Percentiles rank a stretch among this genome's conserved stretches.
These are phyloP conservation scores for Teleopsis dalmanni DNA, from an alignment of 1,140 invertebrate genomes.

Conservation along the genomic window DNA sequence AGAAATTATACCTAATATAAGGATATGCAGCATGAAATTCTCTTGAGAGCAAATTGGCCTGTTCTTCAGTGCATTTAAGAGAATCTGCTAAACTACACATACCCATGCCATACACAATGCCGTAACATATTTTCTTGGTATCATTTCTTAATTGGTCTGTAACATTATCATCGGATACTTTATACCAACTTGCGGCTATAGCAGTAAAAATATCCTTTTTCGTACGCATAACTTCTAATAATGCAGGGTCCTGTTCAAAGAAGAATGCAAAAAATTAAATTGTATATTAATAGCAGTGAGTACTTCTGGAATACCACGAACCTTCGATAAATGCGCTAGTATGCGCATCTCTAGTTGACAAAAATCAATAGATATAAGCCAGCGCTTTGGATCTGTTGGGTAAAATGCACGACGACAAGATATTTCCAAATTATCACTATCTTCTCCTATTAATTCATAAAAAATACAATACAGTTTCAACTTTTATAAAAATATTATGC, in stretches of 20 bases:
- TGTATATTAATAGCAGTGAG: background rate
- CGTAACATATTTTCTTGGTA: constrained; percentile 93
- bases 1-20: constrained; percentile 46
- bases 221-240: constrained; percentile 63
- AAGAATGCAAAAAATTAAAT: background rate
- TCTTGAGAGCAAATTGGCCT: constrained; percentile 72
- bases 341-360: constrained; percentile 92
- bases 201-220: constrained; percentile 78
- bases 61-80: constrained; percentile 68
- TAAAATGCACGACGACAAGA: constrained; percentile 61
- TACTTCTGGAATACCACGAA: too few species aligned
- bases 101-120: constrained; percentile 97
- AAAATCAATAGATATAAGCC: constrained; percentile 87
- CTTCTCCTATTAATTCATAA: background rate
- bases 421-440: constrained; percentile 17
- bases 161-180: constrained; percentile 56
- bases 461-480: background rate
- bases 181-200: constrained; percentile 79
- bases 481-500: background rate
- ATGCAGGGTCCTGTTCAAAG: constrained; percentile 53
- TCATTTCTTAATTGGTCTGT: constrained; percentile 66
- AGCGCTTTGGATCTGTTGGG: constrained; percentile 48
- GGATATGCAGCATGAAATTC: constrained; percentile 80
- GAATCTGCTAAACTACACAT: constrained; percentile 73
- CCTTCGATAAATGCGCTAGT: constrained; percentile 76